These are phyloP conservation scores for Polydrusus cervinus DNA, from an alignment of 2,888 invertebrate genomes.

Conservation along the genomic window DNA sequence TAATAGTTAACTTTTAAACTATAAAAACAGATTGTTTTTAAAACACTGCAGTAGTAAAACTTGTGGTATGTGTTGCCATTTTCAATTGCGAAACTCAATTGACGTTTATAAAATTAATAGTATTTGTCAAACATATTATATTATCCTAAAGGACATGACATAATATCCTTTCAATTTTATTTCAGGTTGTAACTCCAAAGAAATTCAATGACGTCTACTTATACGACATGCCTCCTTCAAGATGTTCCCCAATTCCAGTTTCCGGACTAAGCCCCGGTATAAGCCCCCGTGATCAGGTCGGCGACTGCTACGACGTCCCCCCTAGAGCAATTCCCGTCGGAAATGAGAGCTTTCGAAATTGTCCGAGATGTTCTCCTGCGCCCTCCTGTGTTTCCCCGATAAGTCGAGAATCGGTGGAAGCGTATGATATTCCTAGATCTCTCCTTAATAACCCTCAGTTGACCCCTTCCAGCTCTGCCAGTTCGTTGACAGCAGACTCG, in stretches of 20 bases:
- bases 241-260: conserved; percentile 66
- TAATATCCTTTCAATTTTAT: no score
- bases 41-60: not conserved
- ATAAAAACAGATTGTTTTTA: not conserved
- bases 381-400: conserved; percentile 71
- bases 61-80: not conserved
- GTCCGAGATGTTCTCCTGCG: conserved; percentile 72
- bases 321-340: conserved; percentile 77
- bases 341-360: conserved; percentile 74
- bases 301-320: conserved; percentile 77
- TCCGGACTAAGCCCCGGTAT: conserved; percentile 67
- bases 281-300: conserved; percentile 59
- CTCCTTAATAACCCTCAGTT: conserved; percentile 60
- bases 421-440: conserved; percentile 80
- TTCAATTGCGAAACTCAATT: not conserved
- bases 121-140: no score
- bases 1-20: not conserved
- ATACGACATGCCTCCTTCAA: conserved; percentile 77
- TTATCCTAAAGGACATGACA: no score
- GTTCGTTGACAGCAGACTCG: conserved; percentile 77
- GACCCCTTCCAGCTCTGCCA: conserved; percentile 72
- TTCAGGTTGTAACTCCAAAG: conserved; percentile 80
- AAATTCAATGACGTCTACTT: conserved; percentile 83
- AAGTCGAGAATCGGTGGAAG: conserved; percentile 70
- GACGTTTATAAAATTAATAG: no score